Evolutionary conservation across 2,888 invertebrate genomes (phyloP).

Genomic region (Deroplatys truncata): DNA sequence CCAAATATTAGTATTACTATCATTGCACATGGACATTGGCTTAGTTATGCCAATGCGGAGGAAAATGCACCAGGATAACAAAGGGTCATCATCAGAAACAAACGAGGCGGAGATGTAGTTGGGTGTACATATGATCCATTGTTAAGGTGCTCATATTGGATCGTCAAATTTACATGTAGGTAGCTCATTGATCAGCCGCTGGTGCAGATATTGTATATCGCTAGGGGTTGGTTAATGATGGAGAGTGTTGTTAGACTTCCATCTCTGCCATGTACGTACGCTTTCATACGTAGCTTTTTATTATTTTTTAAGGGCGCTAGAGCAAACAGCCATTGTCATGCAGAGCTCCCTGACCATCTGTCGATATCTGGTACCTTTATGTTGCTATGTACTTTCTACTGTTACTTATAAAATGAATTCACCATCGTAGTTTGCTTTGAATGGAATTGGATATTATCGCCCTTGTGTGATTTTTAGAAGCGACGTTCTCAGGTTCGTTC

Average conservation of each 20-base stretch:
- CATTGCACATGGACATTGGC: neutral
- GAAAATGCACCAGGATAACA: neutral
- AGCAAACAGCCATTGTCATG: neutral
- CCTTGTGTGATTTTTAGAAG: no score
- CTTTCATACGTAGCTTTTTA: neutral
- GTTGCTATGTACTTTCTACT: neutral
- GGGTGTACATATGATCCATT: neutral
- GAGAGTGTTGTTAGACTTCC: neutral
- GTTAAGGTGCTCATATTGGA: neutral
- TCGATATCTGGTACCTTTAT: neutral
- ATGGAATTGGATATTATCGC: no score
- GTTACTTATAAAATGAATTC: neutral
- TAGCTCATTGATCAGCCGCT: neutral
- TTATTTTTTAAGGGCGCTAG: neutral
- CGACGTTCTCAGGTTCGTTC: no score
- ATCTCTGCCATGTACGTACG: neutral
- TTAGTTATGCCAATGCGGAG: neutral
- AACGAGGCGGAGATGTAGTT: neutral
- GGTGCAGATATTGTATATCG: neutral
- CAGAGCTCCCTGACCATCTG: neutral
- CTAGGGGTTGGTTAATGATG: neutral
- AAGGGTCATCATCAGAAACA: neutral
- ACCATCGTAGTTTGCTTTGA: no score
- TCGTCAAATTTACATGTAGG: neutral
- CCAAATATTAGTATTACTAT: neutral